Evolutionary conservation across 2,888 invertebrate species (phyloP), one percentile per base, ranked within the genome.

Genomic region (Drosophila bunnanda): DNA sequence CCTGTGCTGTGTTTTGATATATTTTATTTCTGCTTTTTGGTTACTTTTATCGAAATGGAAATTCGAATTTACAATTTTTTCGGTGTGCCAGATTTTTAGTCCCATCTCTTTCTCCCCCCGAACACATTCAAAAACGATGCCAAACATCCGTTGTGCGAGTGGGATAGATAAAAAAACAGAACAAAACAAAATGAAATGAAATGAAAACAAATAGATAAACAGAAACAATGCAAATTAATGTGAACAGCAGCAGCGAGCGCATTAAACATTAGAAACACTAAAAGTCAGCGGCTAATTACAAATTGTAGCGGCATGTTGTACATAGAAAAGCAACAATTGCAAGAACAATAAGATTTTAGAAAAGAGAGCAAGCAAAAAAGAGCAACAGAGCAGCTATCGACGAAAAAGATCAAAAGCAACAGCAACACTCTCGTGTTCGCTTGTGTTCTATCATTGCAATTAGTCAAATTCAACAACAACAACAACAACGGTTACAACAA

Each of bases 261-360:
- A 59, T 60, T 54, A 56, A 57, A 75, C 81, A 81, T 87, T 82
- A 60, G 28, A 56, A 57, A 76, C 81, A 84, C 79, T 55, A 81
- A 69, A 71, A 87, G 87, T 76, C 81, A 85, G 64, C 74, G 76
- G 58, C 80, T 82, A 82, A 80, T 82, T 80, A 76, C 82, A 72
- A 80, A 60, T 76, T 71, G 75, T 61, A 59, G 67, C 77, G 55
- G 76, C 80, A 74, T 79, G 80, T 77, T 82, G 73, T 76, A 76
- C 62, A 78, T 48, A 30, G 32, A 75, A 75, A 55, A 48, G 34
- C 55, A 66, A 30, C 50, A 59, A 48, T 38, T 25, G 22, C 36
- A 53, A 56, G 17, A 48, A 57, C 30, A 54, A 72, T 46, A 54
- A 55, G 15, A 46, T 39, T 32, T 56, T 15, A 9, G 38, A 32